Percentiles rank a stretch among this genome's conserved stretches.
Conservation (phyloP, 2,113 vertebrate species). For the Amphiprion percula region DNA sequence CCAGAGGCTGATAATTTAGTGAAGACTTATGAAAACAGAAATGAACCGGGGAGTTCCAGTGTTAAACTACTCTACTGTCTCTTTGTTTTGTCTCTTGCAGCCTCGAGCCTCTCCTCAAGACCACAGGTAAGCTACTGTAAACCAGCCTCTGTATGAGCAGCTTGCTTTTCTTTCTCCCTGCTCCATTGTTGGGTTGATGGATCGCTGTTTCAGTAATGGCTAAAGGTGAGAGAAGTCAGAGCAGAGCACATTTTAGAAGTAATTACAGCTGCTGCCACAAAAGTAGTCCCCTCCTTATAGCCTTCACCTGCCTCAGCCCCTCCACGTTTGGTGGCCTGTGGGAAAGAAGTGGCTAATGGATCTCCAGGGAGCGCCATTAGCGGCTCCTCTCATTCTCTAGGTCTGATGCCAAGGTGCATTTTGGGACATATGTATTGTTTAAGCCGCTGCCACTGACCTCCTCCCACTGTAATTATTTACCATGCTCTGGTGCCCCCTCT, state of each 20-base stretch:
- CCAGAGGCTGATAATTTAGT: constrained; percentile 57
- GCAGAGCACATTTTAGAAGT: constrained; percentile 31
- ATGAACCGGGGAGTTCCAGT: constrained; percentile 46
- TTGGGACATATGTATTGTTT: constrained; percentile 39
- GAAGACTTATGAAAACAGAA: constrained; percentile 33
- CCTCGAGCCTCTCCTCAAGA: constrained; percentile 81
- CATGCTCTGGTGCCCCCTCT: neutral
- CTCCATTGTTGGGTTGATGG: neutral
- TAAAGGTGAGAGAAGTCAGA: constrained; percentile 22
- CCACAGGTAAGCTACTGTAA: constrained; percentile 80
- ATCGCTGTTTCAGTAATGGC: constrained; percentile 4
- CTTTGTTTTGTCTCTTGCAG: constrained; percentile 70
- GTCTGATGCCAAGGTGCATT: constrained; percentile 49
- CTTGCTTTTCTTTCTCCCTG: neutral
- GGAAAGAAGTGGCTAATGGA: constrained; percentile 56
- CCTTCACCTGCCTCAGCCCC: constrained; percentile 37
- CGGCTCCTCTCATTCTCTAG: constrained; percentile 18
- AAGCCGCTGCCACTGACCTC: constrained; percentile 42
- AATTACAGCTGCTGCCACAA: constrained; percentile 48
- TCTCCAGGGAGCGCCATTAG: constrained; percentile 50
- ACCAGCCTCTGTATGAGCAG: neutral
- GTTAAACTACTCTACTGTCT: constrained; percentile 39
- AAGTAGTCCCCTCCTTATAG: constrained; percentile 14
- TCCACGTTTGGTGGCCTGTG: constrained; percentile 31
- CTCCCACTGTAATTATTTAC: constrained; percentile 47